phyloP scores from a whole-genome alignment of 2,888 invertebrate genomes.

The Limnephilus auricula region DNA sequence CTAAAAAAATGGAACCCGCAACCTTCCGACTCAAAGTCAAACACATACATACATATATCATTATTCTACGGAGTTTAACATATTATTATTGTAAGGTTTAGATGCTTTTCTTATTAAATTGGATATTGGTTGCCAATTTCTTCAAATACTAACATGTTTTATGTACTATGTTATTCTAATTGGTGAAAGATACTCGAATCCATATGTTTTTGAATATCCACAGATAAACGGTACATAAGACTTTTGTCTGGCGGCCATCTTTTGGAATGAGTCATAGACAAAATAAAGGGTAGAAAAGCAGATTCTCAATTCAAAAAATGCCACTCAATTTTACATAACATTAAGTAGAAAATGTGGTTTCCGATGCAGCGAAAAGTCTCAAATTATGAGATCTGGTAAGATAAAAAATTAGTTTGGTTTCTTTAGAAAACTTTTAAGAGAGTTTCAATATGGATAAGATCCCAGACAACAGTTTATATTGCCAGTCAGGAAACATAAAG shows the following conservation, averaged over 20 bases:
- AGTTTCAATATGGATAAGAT: not conserved
- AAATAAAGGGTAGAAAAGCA: not conserved
- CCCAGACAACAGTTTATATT: not conserved
- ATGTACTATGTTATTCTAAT: not conserved
- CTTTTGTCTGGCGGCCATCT: slow-evolving; percentile 18
- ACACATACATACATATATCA: not conserved
- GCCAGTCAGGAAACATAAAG: no score
- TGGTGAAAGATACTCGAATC: not conserved
- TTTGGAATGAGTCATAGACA: not conserved
- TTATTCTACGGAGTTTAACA: no score
- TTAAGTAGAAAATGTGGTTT: not conserved
- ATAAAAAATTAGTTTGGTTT: not conserved
- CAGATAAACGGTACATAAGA: slow-evolving; percentile 7
- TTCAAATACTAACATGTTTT: not conserved
- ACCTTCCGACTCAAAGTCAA: not conserved
- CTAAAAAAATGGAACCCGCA: not conserved
- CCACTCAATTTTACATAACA: not conserved
- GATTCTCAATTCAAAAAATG: not conserved
- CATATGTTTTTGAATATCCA: not conserved
- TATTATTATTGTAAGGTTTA: not conserved
- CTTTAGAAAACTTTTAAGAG: not conserved
- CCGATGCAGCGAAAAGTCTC: not conserved
- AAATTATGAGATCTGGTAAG: not conserved
- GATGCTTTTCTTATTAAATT: no score
- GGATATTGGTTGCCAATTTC: not conserved